Conservation (phyloP, 2,888 invertebrate genomes). For the Nephrotoma guestfalica region DNA sequence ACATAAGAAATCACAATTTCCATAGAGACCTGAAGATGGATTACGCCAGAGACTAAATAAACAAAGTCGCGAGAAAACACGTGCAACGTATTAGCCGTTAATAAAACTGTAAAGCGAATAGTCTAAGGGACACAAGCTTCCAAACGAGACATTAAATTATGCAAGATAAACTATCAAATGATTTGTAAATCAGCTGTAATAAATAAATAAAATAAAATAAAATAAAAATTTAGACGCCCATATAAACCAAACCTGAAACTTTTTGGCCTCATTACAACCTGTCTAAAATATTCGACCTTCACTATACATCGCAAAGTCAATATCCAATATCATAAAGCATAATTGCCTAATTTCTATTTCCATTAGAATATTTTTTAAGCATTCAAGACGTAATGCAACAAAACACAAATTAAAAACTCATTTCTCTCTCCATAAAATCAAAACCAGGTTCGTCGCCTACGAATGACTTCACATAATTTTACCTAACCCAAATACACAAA, state of each 20-base stretch:
- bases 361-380: too few species aligned
- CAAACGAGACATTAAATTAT: too few species aligned
- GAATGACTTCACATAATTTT: not conserved
- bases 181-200: too few species aligned
- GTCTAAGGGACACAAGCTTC: too few species aligned
- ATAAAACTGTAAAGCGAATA: too few species aligned
- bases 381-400: not conserved
- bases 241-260: not conserved
- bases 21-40: too few species aligned
- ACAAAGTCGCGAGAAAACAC: too few species aligned
- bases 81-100: too few species aligned
- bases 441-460: conserved; percentile 1
- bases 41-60: too few species aligned
- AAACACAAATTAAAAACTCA: not conserved
- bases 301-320: not conserved
- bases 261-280: not conserved
- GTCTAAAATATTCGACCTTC: not conserved
- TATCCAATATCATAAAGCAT: not conserved
- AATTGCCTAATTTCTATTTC: not conserved
- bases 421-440: not conserved
- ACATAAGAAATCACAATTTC: too few species aligned
- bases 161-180: too few species aligned
- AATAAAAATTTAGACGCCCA: not conserved
- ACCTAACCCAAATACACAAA: not conserved
- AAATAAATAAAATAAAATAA: too few species aligned